Base-by-base conservation (phyloP, 2,113 vertebrate species). In the Tragulus kanchil region DNA sequence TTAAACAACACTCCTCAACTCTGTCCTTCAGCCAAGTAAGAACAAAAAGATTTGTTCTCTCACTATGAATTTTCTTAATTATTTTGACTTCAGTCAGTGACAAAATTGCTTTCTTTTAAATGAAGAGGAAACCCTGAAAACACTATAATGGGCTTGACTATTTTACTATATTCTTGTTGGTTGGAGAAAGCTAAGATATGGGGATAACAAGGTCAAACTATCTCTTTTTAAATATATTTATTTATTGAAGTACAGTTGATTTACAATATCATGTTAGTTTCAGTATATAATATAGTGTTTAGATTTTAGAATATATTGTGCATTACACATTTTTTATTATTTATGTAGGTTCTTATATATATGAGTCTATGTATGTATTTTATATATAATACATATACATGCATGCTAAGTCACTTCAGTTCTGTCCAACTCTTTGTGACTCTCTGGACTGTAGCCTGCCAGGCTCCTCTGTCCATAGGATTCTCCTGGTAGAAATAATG, bases 1-100 rank as follows among this genome's bases (percentile, higher is more conserved):
- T 82, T 95, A 91, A 92, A 90, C 79, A 93, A 90, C 11, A 96
- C 21, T 85, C 85, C 93, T 95, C 94, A 97, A 11, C 26, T 95
- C 93, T 95, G n/a, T 90, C 95, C 90, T 95, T 85, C 64, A 87
- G 75, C 21, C 85, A 92, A 90, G 8, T 4, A 25, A 89, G 23
- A 95, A 95, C 36, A 50, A 84, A 97, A 96, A 92, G 45, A 90
- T 82, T 50, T 15, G 14, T 31, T 93, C 36, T 87, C 82, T 95
- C 42, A 15, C 15, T 42, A n/a, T 45, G 16, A 77, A 64, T 84
- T 93, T 96, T 73, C 50, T 17, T 75, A 94, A 87, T 86, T 91
- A 23, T 48, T 97, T 84, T 94, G 85, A 93, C 42, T 65, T 71
- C 54, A 62, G 28, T 28, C 64, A 93, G 61, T 83, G 65, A 79